phyloP scores from a whole-genome alignment of 2,113 vertebrate genomes.

The Enhydra lutris region DNA sequence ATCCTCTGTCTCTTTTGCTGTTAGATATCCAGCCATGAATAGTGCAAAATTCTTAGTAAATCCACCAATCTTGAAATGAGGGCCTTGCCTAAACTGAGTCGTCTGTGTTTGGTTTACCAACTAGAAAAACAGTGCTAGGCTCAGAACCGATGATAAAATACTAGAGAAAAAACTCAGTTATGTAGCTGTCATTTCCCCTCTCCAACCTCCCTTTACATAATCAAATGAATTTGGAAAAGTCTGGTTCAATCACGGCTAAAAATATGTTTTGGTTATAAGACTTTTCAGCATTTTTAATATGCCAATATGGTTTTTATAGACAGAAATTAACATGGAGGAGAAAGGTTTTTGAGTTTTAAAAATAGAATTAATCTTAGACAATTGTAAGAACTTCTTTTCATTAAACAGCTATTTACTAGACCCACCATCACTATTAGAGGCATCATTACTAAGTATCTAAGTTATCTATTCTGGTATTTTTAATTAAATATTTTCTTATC shows the following conservation, averaged over 20 bases:
- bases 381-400: not conserved
- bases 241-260: not conserved
- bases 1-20: not conserved
- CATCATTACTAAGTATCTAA: not conserved
- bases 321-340: not conserved
- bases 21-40: not conserved
- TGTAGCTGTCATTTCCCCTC: not conserved
- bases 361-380: not conserved
- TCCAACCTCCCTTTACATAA: not conserved
- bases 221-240: constrained; percentile 14
- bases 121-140: not conserved
- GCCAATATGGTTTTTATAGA: not conserved
- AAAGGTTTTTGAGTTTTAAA: not conserved
- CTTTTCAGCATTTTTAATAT: not conserved
- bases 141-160: not conserved
- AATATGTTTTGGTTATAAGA: not conserved
- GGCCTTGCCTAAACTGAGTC: not conserved
- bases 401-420: not conserved
- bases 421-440: not conserved
- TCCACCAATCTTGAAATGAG: not conserved
- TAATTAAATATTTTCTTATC: not conserved
- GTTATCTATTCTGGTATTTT: not conserved
- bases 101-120: not conserved
- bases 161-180: not conserved
- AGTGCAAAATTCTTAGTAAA: not conserved